These are phyloP conservation scores for Excalfactoria chinensis DNA, from an alignment of 2,113 vertebrate species.

Conservation along the genomic window DNA sequence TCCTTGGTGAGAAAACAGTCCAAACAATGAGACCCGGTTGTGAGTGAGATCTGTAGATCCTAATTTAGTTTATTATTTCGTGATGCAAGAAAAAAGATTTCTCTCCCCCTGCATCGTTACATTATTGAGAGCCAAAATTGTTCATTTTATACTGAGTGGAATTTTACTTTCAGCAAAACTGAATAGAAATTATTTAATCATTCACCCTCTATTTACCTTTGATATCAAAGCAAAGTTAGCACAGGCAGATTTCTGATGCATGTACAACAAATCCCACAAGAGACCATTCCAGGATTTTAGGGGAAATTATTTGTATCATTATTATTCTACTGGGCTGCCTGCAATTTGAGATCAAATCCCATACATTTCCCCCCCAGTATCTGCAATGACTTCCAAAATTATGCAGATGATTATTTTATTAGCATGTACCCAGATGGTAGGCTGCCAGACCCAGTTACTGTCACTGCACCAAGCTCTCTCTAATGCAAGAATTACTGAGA, in stretches of 20 bases:
- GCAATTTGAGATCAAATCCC: conserved; percentile 65
- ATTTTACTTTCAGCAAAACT: conserved; percentile 54
- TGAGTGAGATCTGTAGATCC: not conserved
- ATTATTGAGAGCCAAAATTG: conserved; percentile 3
- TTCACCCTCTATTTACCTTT: conserved; percentile 76
- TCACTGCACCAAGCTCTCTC: conserved; percentile 24
- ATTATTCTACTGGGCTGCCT: conserved; percentile 53
- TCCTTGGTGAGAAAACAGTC: not conserved
- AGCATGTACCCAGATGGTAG: conserved; percentile 57
- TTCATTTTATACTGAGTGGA: conserved; percentile 24
- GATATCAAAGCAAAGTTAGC: conserved; percentile 59
- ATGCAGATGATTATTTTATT: conserved; percentile 65
- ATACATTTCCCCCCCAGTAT: conserved; percentile 35
- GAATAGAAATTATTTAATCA: conserved; percentile 73
- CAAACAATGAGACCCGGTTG: not conserved
- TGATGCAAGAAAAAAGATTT: not conserved
- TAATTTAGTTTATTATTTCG: not conserved
- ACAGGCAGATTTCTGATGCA: conserved; percentile 50
- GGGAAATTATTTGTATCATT: conserved; percentile 65
- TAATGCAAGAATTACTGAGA: conserved; percentile 34
- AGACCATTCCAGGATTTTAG: conserved; percentile 47
- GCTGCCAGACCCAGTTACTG: conserved; percentile 49
- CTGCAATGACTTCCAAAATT: conserved; percentile 63
- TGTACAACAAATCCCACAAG: conserved; percentile 61
- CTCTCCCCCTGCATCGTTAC: not conserved